Base-by-base conservation (phyloP, 1,140 invertebrate genomes). In the Lepidurus packardi region DNA sequence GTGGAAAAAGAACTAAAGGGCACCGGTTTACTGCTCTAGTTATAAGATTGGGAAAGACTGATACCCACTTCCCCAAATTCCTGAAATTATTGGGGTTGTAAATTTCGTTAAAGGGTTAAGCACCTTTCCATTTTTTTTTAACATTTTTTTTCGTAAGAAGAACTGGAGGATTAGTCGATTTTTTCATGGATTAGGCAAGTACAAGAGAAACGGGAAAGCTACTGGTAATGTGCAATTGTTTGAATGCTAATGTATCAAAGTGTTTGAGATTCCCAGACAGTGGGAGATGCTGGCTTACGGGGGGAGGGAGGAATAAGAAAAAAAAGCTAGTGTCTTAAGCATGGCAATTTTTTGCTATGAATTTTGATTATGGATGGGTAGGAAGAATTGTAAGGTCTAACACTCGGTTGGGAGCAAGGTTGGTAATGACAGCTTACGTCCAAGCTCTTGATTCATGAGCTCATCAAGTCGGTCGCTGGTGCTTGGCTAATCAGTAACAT, bases 321-420 rank as follows among this genome's bases (percentile, higher is more conserved):
- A 16, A 65, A 65, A 65, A 65, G 21, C 16, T 13, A 65, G 53
- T 65, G n/a, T 65, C 53, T 65, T 65, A 65, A 65, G 53, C 53
- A 65, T 65, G 53, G 53, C 53, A 65, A 65, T 65, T 65, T 65
- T 65, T 65, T 65, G 53, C 53, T 65, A 65, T 65, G 53, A 65
- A 65, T 65, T 65, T 65, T 65, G 53, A 65, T 65, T 65, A 65
- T 65, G 53, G 8, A 65, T 65, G 13, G 13, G 53, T 65, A 21
- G 53, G 53, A 65, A 65, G 53, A 65, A 65, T 65, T 21, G 53
- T 65, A 13, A 65, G 53, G 53, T 65, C 53, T 65, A 65, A 65
- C 53, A 65, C 53, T 11, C 53, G 53, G 53, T 65, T 65, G 53
- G 53, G 13, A 65, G 53, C 53, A 65, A 65, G 53, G 53, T 65